These are phyloP conservation scores for Halictus rubicundus DNA, from an alignment of 1,140 invertebrate species.

Conservation along the genomic window DNA sequence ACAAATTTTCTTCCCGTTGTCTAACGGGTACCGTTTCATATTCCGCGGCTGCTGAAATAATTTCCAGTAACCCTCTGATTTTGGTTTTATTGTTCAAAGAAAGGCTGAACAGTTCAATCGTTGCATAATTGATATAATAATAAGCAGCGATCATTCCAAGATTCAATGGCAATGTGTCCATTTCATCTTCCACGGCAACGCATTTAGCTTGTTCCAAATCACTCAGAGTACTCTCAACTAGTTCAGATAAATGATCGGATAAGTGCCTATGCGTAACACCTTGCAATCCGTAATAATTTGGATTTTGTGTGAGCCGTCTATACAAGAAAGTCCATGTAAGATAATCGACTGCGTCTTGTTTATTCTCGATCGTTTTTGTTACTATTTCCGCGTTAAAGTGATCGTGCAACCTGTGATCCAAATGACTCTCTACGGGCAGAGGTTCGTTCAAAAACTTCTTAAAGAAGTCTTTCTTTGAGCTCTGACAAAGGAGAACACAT, in stretches of 20 bases:
- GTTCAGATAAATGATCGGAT: slow-evolving; percentile 98
- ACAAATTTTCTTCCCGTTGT: slow-evolving; percentile 95
- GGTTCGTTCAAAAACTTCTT: slow-evolving; percentile 99
- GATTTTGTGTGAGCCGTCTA: slow-evolving; percentile 97
- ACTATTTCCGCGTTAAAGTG: slow-evolving; percentile 99
- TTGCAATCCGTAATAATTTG: slow-evolving; percentile 99
- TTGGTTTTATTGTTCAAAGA: slow-evolving; percentile 99
- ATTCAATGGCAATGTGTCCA: slow-evolving; percentile 97
- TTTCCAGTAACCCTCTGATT: slow-evolving; percentile 97
- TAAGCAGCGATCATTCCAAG: slow-evolving; percentile 99
- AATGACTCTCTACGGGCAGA: slow-evolving; percentile 97
- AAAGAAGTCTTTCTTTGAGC: slow-evolving; percentile 99
- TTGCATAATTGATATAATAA: slow-evolving; percentile 99
- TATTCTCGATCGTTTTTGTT: slow-evolving; percentile 99
- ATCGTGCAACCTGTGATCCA: slow-evolving; percentile 98
- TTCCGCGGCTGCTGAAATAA: slow-evolving; percentile 98
- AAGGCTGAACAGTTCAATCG: slow-evolving; percentile 98
- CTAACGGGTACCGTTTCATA: slow-evolving; percentile 97
- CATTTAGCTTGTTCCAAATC: slow-evolving; percentile 99
- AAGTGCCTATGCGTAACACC: slow-evolving; percentile 97
- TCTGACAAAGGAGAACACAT: slow-evolving; percentile 98
- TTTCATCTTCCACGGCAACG: slow-evolving; percentile 98
- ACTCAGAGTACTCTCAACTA: slow-evolving; percentile 97
- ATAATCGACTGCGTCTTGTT: slow-evolving; percentile 99
- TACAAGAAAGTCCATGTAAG: slow-evolving; percentile 99